Conservation (phyloP, 1,140 invertebrate genomes). For the Drosophila orena region DNA sequence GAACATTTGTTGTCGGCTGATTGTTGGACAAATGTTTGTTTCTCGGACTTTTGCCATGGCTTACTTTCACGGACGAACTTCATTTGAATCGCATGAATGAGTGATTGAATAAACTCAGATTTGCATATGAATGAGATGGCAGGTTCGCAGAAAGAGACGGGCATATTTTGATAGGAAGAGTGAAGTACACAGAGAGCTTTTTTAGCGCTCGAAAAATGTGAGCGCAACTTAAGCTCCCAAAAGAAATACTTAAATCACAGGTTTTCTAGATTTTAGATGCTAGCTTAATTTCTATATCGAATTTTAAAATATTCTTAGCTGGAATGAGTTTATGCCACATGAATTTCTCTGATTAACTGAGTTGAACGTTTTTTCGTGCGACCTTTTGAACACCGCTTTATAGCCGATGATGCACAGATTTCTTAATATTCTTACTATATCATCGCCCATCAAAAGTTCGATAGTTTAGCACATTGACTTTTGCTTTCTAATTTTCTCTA, state of each 20-base stretch:
- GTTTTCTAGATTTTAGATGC: too few relatives aligned
- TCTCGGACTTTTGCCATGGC: conserved; percentile 40
- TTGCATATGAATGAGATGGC: conserved; percentile 42
- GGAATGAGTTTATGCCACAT: too few relatives aligned
- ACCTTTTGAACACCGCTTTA: neutral
- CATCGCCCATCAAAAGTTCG: conserved; percentile 5
- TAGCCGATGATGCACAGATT: neutral
- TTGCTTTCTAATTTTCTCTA: conserved; percentile 76
- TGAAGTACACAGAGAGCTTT: neutral
- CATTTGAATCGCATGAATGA: conserved; percentile 50
- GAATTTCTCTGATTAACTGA: too few relatives aligned
- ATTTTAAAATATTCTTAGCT: too few relatives aligned
- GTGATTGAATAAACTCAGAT: conserved; percentile 24
- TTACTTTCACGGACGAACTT: conserved; percentile 52
- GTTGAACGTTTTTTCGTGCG: neutral
- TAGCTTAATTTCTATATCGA: too few relatives aligned
- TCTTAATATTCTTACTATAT: conserved; percentile 14
- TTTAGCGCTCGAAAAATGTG: neutral
- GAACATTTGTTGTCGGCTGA: conserved; percentile 27
- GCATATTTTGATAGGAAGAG: neutral
- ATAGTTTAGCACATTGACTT: conserved; percentile 31
- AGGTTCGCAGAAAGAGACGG: conserved; percentile 3
- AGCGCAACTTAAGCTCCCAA: neutral
- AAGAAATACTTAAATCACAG: neutral
- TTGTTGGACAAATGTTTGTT: conserved; percentile 51